Percentiles rank a stretch among this genome's conserved stretches.
Conservation (phyloP, 2,888 invertebrate species). For the Diarsia rubi region DNA sequence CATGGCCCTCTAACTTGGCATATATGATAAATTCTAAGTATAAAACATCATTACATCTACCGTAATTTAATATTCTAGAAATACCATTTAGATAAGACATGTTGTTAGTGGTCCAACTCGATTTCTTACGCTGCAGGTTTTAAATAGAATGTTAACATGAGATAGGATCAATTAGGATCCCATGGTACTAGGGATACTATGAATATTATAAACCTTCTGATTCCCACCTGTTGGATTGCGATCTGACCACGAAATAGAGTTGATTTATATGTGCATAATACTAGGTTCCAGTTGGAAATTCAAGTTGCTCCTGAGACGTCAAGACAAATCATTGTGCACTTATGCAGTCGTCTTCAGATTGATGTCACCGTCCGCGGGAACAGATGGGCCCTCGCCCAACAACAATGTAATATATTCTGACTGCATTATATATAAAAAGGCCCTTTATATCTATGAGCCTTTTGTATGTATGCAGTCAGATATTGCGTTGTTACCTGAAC, state of each 20-base stretch:
- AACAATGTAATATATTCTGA: no score
- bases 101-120: no score
- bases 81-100: no score
- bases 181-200: neutral
- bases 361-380: neutral
- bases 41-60: slow-evolving; percentile 90
- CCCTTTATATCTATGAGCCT: no score
- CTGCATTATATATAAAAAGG: no score
- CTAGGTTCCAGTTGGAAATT: slow-evolving; percentile 5
- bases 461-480: neutral
- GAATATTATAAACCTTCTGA: slow-evolving; percentile 6
- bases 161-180: no score
- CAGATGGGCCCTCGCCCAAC: neutral
- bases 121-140: neutral
- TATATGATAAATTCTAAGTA: slow-evolving; percentile 84
- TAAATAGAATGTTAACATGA: neutral
- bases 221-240: slow-evolving; percentile 13
- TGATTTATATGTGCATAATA: slow-evolving; percentile 50
- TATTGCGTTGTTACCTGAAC: neutral
- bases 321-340: slow-evolving; percentile 35
- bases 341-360: slow-evolving; percentile 25
- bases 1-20: no score
- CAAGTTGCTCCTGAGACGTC: neutral
- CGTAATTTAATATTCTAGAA: slow-evolving; percentile 90
- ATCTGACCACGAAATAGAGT: slow-evolving; percentile 1